Base-by-base conservation (phyloP, 2,797 vertebrate genomes). In the Petrocephalus schoutedeni region DNA sequence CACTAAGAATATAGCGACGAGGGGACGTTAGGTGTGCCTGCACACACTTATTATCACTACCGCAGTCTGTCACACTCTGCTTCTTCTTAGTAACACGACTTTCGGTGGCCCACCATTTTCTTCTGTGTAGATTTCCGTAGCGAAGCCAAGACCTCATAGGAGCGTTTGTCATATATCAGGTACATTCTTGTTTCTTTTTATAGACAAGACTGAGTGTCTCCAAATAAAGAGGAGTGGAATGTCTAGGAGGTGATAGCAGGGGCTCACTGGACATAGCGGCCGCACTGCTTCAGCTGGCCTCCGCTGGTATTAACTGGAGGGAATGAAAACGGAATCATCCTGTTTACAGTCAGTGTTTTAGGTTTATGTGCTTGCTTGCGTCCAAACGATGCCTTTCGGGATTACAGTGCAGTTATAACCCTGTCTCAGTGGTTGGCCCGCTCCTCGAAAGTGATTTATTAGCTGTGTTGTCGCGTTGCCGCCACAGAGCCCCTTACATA, bases 1-100 rank as follows among this genome's bases (percentile, higher is more conserved):
- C 88, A 89, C 91, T 93, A 93, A 92, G 93, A 93, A 93, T 93
- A 92, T 89, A 87, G 84, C 90, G 80, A 74, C 88, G 86, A 90
- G 74, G 83, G 87, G 88, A 91, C 64, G 56, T 41, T 58, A 54
- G 91, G 89, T 49, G 87, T 86, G 6, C 6, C 21, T 41, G 28
- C 4, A 36, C 82, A 86, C 74, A 88, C 45, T 85, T 85, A 77
- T 77, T 56, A 8, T 54, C 14, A 6, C 54, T 51, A 28, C 6
- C 23, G 28, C 77, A 82, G 77, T 23, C 49, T 9, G n/a, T n/a
- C 49, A 51, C 8, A 2, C 16, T 21, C 41, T 32, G 19, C 36
- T 49, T 49, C 32, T 82, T 58, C 28, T 84, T 83, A 80, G 36
- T 49, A 45, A 58, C 32, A 21, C 51, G 19, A 32, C 74, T 58